phyloP scores from a whole-genome alignment of 2,113 vertebrate species.

The Rhagologus leucostigma region DNA sequence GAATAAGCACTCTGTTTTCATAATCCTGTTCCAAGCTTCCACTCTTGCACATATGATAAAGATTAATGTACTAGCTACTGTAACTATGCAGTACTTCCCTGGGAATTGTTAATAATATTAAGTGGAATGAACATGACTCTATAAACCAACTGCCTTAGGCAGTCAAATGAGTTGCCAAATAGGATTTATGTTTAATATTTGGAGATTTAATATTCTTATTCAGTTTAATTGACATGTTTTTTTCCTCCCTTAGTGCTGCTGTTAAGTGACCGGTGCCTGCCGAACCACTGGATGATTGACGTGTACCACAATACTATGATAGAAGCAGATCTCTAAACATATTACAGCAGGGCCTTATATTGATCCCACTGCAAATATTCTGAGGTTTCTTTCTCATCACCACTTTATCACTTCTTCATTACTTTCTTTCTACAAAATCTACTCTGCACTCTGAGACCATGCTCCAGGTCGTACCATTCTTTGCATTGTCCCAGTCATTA shows the following conservation, averaged over 20 bases:
- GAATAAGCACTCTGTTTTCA: neutral
- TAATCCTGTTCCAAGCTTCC: neutral
- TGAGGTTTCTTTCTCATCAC: neutral
- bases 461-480: neutral
- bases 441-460: neutral
- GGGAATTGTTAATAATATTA: conserved; percentile 49
- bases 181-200: neutral
- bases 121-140: neutral
- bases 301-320: neutral
- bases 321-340: neutral
- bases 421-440: neutral
- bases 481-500: neutral
- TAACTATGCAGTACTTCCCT: neutral
- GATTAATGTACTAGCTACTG: conserved; percentile 14
- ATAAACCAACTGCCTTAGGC: conserved; percentile 19
- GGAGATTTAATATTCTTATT: neutral
- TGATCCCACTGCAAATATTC: conserved; percentile 2
- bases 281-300: neutral
- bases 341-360: neutral
- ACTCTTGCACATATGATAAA: conserved; percentile 5
- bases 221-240: neutral
- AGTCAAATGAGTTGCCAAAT: neutral
- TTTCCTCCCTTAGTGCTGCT: neutral
- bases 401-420: neutral
- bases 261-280: neutral